Evolutionary conservation across 2,888 invertebrate species (phyloP).

Genomic region (Caenorhabditis drosophilae): DNA sequence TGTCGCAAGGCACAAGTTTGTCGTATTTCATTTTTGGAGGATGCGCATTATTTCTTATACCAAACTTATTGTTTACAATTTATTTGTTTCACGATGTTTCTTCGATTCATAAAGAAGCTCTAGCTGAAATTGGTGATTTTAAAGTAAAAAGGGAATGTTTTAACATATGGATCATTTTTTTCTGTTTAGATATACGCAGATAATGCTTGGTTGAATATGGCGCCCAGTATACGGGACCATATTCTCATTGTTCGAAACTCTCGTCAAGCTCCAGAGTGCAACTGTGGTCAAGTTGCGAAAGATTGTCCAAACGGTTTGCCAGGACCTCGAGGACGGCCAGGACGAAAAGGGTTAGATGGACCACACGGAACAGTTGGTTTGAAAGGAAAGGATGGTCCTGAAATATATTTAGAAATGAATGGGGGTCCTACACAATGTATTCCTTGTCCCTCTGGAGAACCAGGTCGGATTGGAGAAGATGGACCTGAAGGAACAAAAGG

Average conservation of each 20-base stretch:
- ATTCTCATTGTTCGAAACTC: not conserved
- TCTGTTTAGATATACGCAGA: no score
- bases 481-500: constrained; percentile 29
- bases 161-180: no score
- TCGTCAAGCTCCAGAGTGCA: no score
- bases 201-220: no score
- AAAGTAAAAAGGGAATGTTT: not conserved
- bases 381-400: constrained; percentile 29
- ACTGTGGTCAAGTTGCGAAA: not conserved
- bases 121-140: constrained; percentile 1
- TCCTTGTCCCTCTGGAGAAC: constrained; percentile 33
- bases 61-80: not conserved
- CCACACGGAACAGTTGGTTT: constrained; percentile 31
- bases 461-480: constrained; percentile 35
- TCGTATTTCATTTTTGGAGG: no score
- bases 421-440: constrained; percentile 20
- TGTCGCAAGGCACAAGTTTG: no score
- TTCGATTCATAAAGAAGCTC: not conserved
- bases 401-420: constrained; percentile 21
- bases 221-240: no score
- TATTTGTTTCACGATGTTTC: constrained; percentile 1
- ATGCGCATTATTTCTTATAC: not conserved
- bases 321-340: constrained; percentile 33
- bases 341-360: constrained; percentile 30
- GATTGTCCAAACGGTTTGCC: constrained; percentile 24